Conservation (phyloP, 2,888 invertebrate genomes). For the Physocephala rufipes region DNA sequence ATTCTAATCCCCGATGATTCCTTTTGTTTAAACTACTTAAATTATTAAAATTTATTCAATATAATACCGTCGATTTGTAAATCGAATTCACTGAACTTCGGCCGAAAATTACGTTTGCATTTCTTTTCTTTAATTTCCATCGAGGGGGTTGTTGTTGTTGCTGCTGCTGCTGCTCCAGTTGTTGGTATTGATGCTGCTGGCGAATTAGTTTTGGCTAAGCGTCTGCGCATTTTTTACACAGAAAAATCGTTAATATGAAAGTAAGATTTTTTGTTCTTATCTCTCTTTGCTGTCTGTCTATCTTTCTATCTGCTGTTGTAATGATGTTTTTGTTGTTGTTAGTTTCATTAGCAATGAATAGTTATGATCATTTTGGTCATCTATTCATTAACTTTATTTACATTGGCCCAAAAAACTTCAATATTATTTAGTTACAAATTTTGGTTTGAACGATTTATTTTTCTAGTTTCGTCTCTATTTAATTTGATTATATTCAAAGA, state of each 20-base stretch:
- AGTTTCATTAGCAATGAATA: neutral
- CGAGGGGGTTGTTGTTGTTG: slow-evolving; percentile 4
- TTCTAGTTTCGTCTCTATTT: slow-evolving; percentile 18
- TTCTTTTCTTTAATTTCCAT: slow-evolving; percentile 32
- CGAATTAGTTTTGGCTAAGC: neutral
- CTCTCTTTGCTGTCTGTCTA: too few species aligned
- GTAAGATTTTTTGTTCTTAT: too few species aligned
- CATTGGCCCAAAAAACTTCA: neutral
- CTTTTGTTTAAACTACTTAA: too few species aligned
- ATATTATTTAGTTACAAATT: slow-evolving; percentile 21
- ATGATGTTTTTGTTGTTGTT: slow-evolving; percentile 16
- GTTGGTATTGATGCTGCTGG: neutral
- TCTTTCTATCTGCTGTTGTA: neutral
- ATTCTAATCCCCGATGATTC: too few species aligned
- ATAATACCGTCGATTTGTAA: slow-evolving; percentile 28
- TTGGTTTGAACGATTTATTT: slow-evolving; percentile 24
- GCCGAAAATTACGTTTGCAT: slow-evolving; percentile 35
- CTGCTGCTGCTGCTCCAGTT: too few species aligned
- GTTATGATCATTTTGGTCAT: neutral
- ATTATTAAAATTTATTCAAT: too few species aligned
- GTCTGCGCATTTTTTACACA: slow-evolving; percentile 23
- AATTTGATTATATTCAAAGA: slow-evolving; percentile 19
- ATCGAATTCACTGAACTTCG: slow-evolving; percentile 36
- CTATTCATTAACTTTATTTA: neutral
- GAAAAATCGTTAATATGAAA: neutral